Evolutionary conservation across 1,140 invertebrate genomes (phyloP).

Genomic region (Drosophila chauvacae): DNA sequence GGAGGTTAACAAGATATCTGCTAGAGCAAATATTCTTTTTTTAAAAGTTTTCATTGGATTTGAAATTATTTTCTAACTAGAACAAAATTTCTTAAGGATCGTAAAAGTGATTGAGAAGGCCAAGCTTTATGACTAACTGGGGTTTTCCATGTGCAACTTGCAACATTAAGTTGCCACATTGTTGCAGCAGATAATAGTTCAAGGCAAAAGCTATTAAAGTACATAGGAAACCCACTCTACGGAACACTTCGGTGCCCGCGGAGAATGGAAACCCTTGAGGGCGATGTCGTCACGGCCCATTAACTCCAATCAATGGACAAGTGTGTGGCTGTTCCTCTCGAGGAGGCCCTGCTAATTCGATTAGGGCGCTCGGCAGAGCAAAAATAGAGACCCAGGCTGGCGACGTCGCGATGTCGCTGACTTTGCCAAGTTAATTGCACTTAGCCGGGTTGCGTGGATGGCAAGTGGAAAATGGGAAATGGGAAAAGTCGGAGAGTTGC

Average conservation of each 20-base stretch:
- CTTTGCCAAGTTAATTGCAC: conserved; percentile 69
- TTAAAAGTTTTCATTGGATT: no score
- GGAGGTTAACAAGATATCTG: background rate
- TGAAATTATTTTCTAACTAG: background rate
- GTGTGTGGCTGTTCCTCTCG: conserved; percentile 8
- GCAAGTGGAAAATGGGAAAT: conserved; percentile 30
- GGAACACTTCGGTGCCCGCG: conserved; percentile 2
- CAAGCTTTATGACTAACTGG: background rate
- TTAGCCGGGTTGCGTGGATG: conserved; percentile 34
- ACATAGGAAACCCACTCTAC: conserved; percentile 5
- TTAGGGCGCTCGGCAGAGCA: conserved; percentile 64
- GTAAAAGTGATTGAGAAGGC: background rate
- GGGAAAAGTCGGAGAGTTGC: conserved; percentile 30
- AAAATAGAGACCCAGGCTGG: conserved; percentile 25
- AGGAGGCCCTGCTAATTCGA: conserved; percentile 63
- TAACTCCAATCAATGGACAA: conserved; percentile 74
- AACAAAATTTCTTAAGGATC: background rate
- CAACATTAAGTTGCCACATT: conserved; percentile 22
- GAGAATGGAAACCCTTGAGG: conserved; percentile 43
- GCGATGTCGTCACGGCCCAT: conserved; percentile 57
- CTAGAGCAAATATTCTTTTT: background rate
- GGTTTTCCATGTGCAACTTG: conserved; percentile 2
- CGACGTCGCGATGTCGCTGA: conserved; percentile 35
- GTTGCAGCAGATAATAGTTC: conserved; percentile 29
- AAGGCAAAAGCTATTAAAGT: conserved; percentile 37